Conservation (phyloP, 2,888 invertebrate species). For the Hemithea aestivaria region DNA sequence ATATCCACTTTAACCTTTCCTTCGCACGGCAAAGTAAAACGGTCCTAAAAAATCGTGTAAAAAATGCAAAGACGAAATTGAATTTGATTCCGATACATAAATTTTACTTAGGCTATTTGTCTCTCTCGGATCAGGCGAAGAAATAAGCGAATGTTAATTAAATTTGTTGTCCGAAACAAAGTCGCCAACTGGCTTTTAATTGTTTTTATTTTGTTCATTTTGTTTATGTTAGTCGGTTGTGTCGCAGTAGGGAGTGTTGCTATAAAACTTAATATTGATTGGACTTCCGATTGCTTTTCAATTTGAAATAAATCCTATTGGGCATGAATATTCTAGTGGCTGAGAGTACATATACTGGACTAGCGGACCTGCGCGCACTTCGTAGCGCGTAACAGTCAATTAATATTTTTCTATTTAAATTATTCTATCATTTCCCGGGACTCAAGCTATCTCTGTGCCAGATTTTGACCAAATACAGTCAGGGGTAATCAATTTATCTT, state of each 20-base stretch:
- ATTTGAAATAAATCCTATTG: too few relatives aligned
- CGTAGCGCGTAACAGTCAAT: too few relatives aligned
- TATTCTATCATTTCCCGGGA: too few relatives aligned
- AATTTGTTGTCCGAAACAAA: slow-evolving; percentile 67
- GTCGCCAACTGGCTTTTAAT: slow-evolving; percentile 62
- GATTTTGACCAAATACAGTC: too few relatives aligned
- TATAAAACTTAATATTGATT: neutral
- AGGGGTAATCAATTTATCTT: too few relatives aligned
- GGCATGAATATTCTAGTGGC: too few relatives aligned
- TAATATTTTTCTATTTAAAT: too few relatives aligned
- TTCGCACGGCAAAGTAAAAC: slow-evolving; percentile 47
- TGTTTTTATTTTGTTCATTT: slow-evolving; percentile 46
- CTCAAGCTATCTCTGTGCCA: too few relatives aligned
- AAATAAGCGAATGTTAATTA: slow-evolving; percentile 72
- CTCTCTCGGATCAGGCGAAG: slow-evolving; percentile 70
- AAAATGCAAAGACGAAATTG: slow-evolving; percentile 76
- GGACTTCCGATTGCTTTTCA: too few relatives aligned
- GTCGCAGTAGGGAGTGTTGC: slow-evolving; percentile 8
- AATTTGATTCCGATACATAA: slow-evolving; percentile 79
- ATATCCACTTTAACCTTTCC: slow-evolving; percentile 47
- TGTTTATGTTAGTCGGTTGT: slow-evolving; percentile 15
- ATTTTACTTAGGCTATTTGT: slow-evolving; percentile 77
- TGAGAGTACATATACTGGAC: too few relatives aligned
- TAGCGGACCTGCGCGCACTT: too few relatives aligned
- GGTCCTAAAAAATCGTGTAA: slow-evolving; percentile 69